Evolutionary conservation across 2,113 vertebrate genomes (phyloP).

Genomic region (Pituophis catenifer): DNA sequence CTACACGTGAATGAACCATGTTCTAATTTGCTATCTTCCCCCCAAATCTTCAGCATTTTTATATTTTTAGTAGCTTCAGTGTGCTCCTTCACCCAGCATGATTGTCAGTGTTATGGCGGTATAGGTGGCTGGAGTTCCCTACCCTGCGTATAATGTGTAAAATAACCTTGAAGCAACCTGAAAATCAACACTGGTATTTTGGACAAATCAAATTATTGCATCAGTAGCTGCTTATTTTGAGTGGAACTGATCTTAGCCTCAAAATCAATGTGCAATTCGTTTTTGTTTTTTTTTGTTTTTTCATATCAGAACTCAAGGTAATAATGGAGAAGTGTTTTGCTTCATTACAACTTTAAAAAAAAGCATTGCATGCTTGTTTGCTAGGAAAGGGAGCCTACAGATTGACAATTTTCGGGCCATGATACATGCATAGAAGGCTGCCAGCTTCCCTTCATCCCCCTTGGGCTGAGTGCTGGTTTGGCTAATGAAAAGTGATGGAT

Average conservation of each 20-base stretch:
- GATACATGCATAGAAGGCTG: neutral
- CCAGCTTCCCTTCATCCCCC: neutral
- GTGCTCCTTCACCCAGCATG: too few relatives aligned
- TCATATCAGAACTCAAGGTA: neutral
- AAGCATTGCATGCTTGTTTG: neutral
- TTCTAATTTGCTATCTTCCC: neutral
- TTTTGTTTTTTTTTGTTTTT: neutral
- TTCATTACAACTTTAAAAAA: neutral
- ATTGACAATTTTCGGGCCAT: neutral
- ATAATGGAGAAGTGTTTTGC: neutral
- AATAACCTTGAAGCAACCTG: neutral
- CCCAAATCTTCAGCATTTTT: too few relatives aligned
- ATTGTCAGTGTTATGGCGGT: neutral
- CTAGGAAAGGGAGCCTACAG: slow-evolving; percentile 1
- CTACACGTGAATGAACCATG: neutral
- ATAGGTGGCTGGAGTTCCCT: neutral
- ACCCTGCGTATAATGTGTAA: neutral
- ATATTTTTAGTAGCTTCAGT: neutral
- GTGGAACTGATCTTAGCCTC: neutral
- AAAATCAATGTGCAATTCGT: neutral
- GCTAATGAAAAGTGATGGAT: neutral
- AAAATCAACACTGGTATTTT: neutral
- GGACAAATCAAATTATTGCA: neutral
- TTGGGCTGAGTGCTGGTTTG: neutral
- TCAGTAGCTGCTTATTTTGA: slow-evolving; percentile 27